phyloP scores from a whole-genome alignment of 2,113 vertebrate genomes.

The Rhipidura dahli region DNA sequence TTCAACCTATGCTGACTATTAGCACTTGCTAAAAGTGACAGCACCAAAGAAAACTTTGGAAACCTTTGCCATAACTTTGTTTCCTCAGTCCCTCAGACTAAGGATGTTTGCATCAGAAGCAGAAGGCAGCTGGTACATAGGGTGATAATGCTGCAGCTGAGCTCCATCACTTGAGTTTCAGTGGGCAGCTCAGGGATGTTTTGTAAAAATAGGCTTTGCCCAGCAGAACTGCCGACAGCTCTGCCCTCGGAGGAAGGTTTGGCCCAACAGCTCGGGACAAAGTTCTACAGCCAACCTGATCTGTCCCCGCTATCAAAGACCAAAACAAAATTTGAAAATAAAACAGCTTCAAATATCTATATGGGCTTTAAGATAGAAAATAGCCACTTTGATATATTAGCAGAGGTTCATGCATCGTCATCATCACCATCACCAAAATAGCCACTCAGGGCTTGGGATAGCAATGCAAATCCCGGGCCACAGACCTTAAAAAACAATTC shows the following conservation, averaged over 20 bases:
- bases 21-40: not conserved
- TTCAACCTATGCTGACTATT: not conserved
- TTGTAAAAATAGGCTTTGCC: not conserved
- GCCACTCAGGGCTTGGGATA: not conserved
- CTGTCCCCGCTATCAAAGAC: not conserved
- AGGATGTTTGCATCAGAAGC: not conserved
- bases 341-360: not conserved
- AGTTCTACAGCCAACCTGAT: not conserved
- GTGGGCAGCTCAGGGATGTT: not conserved
- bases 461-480: not conserved
- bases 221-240: not conserved
- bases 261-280: not conserved
- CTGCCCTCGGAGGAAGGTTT: not conserved
- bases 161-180: not conserved
- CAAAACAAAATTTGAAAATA: not conserved
- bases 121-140: not conserved
- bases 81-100: not conserved
- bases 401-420: not conserved
- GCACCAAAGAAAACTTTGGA: not conserved
- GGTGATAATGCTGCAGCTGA: not conserved
- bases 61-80: not conserved
- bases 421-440: not conserved
- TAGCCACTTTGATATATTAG: not conserved
- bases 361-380: not conserved
- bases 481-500: not conserved